Base-by-base conservation (phyloP, 2,797 vertebrate genomes). In the Acanthurus lineatus region DNA sequence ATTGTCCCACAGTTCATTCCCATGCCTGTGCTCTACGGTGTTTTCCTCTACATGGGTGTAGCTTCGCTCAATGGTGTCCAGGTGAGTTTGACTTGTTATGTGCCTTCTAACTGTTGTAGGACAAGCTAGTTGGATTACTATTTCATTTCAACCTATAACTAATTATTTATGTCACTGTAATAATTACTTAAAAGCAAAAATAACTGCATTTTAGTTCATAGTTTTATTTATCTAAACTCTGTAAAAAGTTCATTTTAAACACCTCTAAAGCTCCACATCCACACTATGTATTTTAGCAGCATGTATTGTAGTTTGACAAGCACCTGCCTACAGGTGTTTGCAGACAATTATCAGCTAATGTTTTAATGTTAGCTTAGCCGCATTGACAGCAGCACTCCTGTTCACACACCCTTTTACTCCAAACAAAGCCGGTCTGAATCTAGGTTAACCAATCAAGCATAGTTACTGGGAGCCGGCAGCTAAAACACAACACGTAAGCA, bases 11-110 rank as follows among this genome's bases (percentile, higher is more conserved):
- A 99, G 98, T 99, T 98, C 87, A 99, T 99, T 59, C 98, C 98
- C 52, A 99, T 99, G 98, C 98, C 98, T 2, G 98, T 99, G 49
- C 97, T 99, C 28, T 99, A 99, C 0, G 98, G 98, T 0, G 98
- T 99, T 60, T 99, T 99, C 92, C 97, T 99, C 65, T 99, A 99
- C 84, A 99, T 99, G 98, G 98, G 98, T 0, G 98, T 99, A 4
- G 98, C 98, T 0, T 99, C 98, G 0, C 97, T 99, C 73, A 99
- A 98, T 0, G 98, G 98, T 0, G 98, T 99, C 61, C 98, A 99
- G 97, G 98, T 99, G 90, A 25, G 7, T 52, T 28, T 45, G 53
- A 28, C 25, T 65, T 52, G 20, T 58, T 58, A 5, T 8, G 38
- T 60, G 3, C 8, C 12, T 32, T 7, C 1, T 44, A 15, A 58